Base-by-base conservation (phyloP, 2,113 vertebrate genomes). In the Periophthalmus modestus region DNA sequence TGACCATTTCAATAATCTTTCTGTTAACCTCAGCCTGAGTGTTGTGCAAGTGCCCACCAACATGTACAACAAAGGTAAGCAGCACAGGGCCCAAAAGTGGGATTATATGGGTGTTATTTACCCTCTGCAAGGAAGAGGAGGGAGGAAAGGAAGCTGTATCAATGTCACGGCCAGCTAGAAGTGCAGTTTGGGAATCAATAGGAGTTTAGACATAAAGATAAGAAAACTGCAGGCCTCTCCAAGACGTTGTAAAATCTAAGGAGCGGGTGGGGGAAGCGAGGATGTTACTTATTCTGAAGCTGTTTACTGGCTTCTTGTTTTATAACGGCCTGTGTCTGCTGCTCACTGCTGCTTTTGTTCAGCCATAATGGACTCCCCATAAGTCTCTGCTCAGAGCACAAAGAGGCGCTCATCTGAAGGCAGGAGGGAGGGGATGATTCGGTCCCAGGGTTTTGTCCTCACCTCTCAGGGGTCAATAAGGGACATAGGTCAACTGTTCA, bases 1-100 rank as follows among this genome's bases (percentile, higher is more conserved):
- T 5, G 97, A 98, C 79, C 97, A 98, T 89, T 99, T 98, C 92
- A 98, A 96, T 89, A 98, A 98, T 81, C 90, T 99, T 82, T 96
- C 96, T 2, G 97, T 99, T 80, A 99, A 99, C 88, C 91, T 98
- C 85, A 99, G 96, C 66, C 92, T 98, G 88, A 99, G 97, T 46
- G 97, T 97, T 0, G 97, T 99, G 77, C 97, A 99, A 91, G 97
- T 99, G 61, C 97, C 97, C 82, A 99, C 97, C 36, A 99, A 98
- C 88, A 98, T 98, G 95, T 99, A 99, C 91, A 99, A 98, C 87
- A 98, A 99, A 95, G 93, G 93, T 93, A 78, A 67, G 66, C 11
- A 3, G 46, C 39, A 48, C 66, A 48, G 12, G 13, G 21, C 66
- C 59, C 28, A 10, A 11, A 23, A 12, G 66, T 19, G 5, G 21